phyloP scores from a whole-genome alignment of 2,888 invertebrate species.

The Elegia similella region DNA sequence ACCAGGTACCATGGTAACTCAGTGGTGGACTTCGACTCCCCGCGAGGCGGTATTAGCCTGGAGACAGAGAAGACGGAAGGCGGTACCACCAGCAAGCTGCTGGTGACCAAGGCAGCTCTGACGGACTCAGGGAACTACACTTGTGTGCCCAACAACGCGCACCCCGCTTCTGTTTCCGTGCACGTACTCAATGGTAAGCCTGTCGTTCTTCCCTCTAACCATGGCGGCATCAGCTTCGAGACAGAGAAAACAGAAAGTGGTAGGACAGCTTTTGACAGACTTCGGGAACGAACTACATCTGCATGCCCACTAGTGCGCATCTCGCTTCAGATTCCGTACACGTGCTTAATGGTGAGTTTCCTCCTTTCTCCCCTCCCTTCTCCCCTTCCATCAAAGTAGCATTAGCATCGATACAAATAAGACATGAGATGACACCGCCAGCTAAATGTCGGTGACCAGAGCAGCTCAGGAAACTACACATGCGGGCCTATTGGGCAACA shows the following conservation, averaged over 20 bases:
- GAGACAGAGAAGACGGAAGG: constrained; percentile 94
- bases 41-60: constrained; percentile 92
- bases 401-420: constrained; percentile 94
- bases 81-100: constrained; percentile 91
- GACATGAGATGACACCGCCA: too few species aligned
- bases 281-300: constrained; percentile 96
- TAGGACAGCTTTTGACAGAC: constrained; percentile 91
- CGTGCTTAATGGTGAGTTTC: constrained; percentile 92
- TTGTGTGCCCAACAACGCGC: constrained; percentile 92
- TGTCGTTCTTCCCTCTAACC: neutral
- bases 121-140: constrained; percentile 95
- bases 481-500: too few species aligned
- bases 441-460: too few species aligned
- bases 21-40: constrained; percentile 92
- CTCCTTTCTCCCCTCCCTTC: too few species aligned
- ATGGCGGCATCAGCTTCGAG: constrained; percentile 94
- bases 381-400: constrained; percentile 85
- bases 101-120: constrained; percentile 92
- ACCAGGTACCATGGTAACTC: constrained; percentile 90
- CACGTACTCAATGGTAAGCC: constrained; percentile 91
- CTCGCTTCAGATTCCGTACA: constrained; percentile 92
- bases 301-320: constrained; percentile 92
- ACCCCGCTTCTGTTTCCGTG: constrained; percentile 90
- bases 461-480: too few species aligned
- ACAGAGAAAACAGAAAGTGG: constrained; percentile 93